Conservation (phyloP, 2,113 vertebrate species). For the Microcebus ravelobensis region DNA sequence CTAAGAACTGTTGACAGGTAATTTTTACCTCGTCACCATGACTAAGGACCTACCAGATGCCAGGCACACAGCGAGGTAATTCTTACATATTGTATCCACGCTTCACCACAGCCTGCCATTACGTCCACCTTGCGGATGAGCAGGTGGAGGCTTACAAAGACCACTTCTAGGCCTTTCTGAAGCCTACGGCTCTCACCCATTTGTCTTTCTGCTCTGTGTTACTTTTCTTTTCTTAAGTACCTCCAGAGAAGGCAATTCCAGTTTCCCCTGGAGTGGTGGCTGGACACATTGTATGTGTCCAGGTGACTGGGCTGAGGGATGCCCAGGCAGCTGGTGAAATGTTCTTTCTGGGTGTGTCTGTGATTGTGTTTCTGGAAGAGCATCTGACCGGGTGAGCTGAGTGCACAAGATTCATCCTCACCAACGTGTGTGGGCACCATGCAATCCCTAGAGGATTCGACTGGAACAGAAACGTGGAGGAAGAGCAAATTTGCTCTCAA, state of each 20-base stretch:
- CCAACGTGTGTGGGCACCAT: neutral
- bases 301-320: no score
- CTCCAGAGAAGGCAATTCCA: neutral
- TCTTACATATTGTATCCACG: fast-evolving
- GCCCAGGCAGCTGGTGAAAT: neutral
- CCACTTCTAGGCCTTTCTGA: neutral
- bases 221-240: neutral
- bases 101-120: neutral
- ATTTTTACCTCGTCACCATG: neutral
- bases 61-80: neutral
- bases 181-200: fast-evolving
- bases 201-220: neutral
- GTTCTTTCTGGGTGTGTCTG: neutral
- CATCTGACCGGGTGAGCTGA: neutral
- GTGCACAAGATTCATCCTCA: neutral
- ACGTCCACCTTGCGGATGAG: neutral
- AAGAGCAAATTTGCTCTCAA: no score
- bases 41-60: neutral
- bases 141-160: neutral
- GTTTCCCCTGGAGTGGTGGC: neutral
- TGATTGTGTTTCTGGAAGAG: no score
- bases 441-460: neutral
- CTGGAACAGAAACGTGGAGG: neutral
- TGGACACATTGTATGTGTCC: neutral
- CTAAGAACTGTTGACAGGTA: neutral